Base-by-base conservation (phyloP, 2,113 vertebrate species). In the Hydrochoerus hydrochaeris region DNA sequence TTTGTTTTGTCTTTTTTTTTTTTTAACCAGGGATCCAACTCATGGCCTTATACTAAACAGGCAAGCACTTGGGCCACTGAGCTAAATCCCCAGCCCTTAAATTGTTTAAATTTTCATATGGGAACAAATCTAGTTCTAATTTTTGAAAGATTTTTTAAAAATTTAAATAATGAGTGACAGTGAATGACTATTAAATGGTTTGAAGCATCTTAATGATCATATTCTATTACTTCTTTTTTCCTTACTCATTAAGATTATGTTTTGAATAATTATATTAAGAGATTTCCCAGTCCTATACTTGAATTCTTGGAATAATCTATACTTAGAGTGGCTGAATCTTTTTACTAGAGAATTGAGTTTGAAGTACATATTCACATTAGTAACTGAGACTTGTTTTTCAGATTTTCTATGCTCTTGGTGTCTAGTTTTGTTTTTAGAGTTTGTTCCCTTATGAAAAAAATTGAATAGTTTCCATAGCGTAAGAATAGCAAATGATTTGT, bases 261-360 rank as follows among this genome's bases (percentile, higher is more conserved):
- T 92, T 85, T 35, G 17, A 95, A 69, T 88, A 93, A 86, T 94
- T 90, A 26, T 84, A 87, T 95, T 85, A 90, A 91, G 52, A 91
- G 60, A 80, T 91, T 95, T 94, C 60, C 46, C 73, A 96, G 49
- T 81, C 54, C 4, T 67, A 49, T 89, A 90, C 41, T 20, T 91
- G 52, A 81, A 86, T 97, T 97, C 88, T 75, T 83, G 65, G 95
- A 11, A 95, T 95, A 97, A 96, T 96, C 20, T 16, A 28, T 84
- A 62, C 10, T 92, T 96, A 95, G 95, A 44, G 30, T 73, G 14
- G 13, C 35, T 95, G 92, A 96, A 73, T 95, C 65, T 89, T 95
- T 94, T 90, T 93, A 84, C 41, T 92, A 84, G 75, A 80, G 63
- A 93, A 84, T 96, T 96, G 13, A 92, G 16, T 92, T 75, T 92